Conservation (phyloP, 2,888 invertebrate genomes). For the Ormyrus labotus region DNA sequence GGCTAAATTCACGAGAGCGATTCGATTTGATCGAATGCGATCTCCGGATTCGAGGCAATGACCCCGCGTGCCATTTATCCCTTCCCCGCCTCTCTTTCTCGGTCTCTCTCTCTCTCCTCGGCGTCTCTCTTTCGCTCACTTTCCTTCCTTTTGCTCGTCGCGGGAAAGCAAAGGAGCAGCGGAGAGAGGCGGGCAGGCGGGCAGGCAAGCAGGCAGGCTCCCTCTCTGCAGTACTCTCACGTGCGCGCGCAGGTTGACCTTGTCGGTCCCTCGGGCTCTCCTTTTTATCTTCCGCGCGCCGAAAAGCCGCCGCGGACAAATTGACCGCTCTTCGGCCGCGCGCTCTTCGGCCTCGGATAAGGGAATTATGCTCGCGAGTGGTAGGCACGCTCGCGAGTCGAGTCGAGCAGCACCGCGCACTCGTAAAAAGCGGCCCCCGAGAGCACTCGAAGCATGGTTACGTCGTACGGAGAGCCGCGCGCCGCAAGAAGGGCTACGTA, state of each 20-base stretch:
- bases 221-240: neutral
- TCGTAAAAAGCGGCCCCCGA: neutral
- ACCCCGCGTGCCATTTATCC: conserved; percentile 74
- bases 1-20: conserved; percentile 1
- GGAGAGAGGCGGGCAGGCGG: neutral
- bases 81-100: conserved; percentile 46
- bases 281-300: conserved; percentile 13
- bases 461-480: neutral
- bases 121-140: conserved; percentile 25
- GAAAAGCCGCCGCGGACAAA: no score
- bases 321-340: no score
- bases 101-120: conserved; percentile 4
- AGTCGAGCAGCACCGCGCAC: no score
- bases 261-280: conserved; percentile 9
- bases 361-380: no score
- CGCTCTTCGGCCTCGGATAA: no score
- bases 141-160: conserved; percentile 13
- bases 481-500: conserved; percentile 30
- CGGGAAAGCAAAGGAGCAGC: neutral
- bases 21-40: conserved; percentile 69
- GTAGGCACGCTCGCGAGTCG: no score
- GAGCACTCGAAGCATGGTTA: neutral
- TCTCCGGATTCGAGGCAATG: conserved; percentile 70
- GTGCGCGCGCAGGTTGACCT: conserved; percentile 39
- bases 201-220: neutral